Conservation (phyloP, 2,797 vertebrate species). For the Cuniculus paca region DNA sequence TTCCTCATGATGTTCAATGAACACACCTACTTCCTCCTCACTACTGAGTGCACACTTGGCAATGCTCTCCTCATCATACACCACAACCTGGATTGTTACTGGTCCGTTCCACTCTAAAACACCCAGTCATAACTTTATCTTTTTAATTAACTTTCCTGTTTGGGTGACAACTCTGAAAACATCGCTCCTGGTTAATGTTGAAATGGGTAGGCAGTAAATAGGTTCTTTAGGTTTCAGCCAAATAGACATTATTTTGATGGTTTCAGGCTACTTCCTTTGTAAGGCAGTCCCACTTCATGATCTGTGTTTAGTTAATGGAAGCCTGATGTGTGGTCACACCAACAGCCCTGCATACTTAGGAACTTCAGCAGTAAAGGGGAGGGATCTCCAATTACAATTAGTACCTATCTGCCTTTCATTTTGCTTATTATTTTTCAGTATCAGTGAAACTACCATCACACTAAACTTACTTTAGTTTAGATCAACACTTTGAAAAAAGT, state of each 20-base stretch:
- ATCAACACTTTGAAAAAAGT: constrained; percentile 53
- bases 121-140: background rate
- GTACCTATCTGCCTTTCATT: background rate
- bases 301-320: background rate
- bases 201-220: background rate
- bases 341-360: background rate
- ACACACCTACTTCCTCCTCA: background rate
- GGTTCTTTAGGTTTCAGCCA: background rate
- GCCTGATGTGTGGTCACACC: background rate
- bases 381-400: background rate
- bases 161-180: background rate
- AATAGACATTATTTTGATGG: background rate
- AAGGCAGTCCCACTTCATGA: background rate
- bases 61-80: rapidly evolving
- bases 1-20: background rate
- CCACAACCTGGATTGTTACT: background rate
- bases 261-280: background rate
- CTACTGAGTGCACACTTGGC: background rate
- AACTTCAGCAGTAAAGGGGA: background rate
- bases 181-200: background rate
- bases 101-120: background rate
- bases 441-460: constrained; percentile 9
- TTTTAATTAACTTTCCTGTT: background rate
- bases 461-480: constrained; percentile 57
- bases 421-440: constrained; percentile 44